Evolutionary conservation across 2,113 vertebrate genomes (phyloP).

Genomic region (Peromyscus polionotus): DNA sequence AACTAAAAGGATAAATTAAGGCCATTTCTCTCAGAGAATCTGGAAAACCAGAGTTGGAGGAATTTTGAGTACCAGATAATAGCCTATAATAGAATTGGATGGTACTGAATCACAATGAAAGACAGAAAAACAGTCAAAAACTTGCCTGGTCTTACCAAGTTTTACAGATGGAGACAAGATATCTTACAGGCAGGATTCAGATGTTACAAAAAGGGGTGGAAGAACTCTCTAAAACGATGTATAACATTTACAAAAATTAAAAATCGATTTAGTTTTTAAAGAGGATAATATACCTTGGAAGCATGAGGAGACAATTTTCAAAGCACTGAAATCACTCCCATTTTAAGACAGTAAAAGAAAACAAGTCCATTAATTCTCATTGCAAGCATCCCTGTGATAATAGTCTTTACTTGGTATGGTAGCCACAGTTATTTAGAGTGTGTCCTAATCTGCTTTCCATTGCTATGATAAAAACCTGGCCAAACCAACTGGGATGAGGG

Average conservation of each 20-base stretch:
- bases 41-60: neutral
- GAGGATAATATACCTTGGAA: neutral
- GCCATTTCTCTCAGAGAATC: neutral
- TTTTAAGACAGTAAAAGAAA: conserved; percentile 31
- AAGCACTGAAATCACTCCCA: neutral
- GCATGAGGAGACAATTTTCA: neutral
- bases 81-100: neutral
- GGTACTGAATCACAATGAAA: neutral
- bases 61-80: neutral
- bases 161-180: neutral
- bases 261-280: neutral
- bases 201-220: neutral
- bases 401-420: neutral
- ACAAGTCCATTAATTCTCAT: neutral
- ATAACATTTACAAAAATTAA: neutral
- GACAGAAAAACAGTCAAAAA: neutral
- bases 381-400: neutral
- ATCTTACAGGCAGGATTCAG: neutral
- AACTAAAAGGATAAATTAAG: neutral
- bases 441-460: neutral
- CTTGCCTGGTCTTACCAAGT: neutral
- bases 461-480: neutral
- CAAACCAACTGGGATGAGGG: neutral
- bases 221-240: neutral
- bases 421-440: neutral